Percentiles rank a stretch among this genome's conserved stretches.
Conservation (phyloP, 2,797 vertebrate genomes). For the Apogon hyalosoma region DNA sequence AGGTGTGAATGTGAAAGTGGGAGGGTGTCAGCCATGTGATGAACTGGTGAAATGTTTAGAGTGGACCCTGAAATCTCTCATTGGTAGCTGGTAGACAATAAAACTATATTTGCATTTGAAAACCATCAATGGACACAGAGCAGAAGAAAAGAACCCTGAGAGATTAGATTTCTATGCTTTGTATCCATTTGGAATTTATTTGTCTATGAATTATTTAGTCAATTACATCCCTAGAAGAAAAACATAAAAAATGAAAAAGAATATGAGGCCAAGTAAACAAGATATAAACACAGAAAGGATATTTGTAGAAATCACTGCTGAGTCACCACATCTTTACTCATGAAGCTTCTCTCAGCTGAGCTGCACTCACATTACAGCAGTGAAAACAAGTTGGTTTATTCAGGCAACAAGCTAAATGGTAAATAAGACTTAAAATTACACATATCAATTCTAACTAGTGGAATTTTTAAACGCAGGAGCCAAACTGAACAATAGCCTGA, state of each 20-base stretch:
- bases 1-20: too few species aligned
- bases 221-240: not conserved
- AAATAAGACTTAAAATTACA: slow-evolving; percentile 22
- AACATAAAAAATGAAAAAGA: not conserved
- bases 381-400: slow-evolving; percentile 18
- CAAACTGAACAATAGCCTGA: slow-evolving; percentile 6
- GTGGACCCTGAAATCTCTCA: too few species aligned
- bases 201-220: not conserved
- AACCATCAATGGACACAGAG: too few species aligned
- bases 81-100: too few species aligned
- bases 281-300: slow-evolving; percentile 16
- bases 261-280: not conserved
- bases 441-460: not conserved
- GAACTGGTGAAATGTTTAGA: too few species aligned
- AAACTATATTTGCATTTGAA: too few species aligned
- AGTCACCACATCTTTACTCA: slow-evolving; percentile 29
- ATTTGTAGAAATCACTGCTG: slow-evolving; percentile 18
- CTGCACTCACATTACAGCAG: slow-evolving; percentile 15
- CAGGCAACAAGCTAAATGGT: slow-evolving; percentile 4
- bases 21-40: too few species aligned
- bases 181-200: slow-evolving; percentile 3
- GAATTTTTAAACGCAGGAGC: slow-evolving; percentile 12
- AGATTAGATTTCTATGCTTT: not conserved
- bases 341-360: slow-evolving; percentile 10
- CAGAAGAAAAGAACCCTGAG: too few species aligned